Percentiles rank a stretch among this genome's conserved stretches.
Conservation (phyloP, 2,113 vertebrate genomes). For the Felis chaus region DNA sequence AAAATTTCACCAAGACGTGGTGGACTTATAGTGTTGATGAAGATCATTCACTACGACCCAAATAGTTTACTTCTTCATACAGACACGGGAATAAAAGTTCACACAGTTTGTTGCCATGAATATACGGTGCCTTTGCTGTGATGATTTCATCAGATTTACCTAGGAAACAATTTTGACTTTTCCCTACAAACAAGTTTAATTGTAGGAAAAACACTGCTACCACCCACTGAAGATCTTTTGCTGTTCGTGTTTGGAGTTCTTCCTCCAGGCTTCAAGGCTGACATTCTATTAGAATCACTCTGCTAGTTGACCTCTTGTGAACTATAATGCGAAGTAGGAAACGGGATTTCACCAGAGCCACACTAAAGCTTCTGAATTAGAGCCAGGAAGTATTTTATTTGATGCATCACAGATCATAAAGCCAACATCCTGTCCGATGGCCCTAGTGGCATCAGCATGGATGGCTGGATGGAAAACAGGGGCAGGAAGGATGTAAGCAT, state of each 20-base stretch:
- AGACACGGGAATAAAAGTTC: neutral
- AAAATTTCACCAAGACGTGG: neutral
- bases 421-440: neutral
- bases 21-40: neutral
- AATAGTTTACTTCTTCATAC: neutral
- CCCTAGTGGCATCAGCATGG: neutral
- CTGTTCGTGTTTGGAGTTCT: neutral
- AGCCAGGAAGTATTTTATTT: slow-evolving; percentile 41
- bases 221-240: neutral
- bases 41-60: neutral
- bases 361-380: slow-evolving; percentile 6
- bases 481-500: too few relatives aligned
- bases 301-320: neutral
- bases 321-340: neutral
- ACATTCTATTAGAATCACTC: neutral
- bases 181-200: neutral
- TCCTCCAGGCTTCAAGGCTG: neutral
- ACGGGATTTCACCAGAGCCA: neutral
- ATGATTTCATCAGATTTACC: neutral
- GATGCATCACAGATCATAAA: neutral
- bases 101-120: neutral
- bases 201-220: neutral
- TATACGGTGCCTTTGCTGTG: neutral
- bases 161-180: neutral
- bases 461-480: neutral